phyloP scores from a whole-genome alignment of 37 sponge, comb jelly and placozoan genomes.

The Amphimedon queenslandica region DNA sequence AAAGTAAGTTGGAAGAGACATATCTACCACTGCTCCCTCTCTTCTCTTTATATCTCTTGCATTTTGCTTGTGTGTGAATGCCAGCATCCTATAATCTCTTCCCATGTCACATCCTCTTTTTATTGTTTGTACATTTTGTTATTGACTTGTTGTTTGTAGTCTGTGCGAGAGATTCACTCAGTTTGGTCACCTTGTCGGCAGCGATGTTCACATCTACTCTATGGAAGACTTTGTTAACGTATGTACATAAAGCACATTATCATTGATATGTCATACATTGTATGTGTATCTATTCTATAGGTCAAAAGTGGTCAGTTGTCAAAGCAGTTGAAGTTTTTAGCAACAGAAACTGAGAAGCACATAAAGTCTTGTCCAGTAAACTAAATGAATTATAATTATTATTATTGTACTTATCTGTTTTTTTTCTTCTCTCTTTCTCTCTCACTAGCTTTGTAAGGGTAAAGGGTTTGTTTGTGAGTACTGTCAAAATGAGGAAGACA shows the following conservation, averaged over 20 bases:
- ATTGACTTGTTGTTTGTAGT: background rate
- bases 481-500: constrained; percentile 69
- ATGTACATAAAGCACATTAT: background rate
- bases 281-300: background rate
- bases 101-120: too few relatives aligned
- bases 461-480: constrained; percentile 96
- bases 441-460: constrained; percentile 64
- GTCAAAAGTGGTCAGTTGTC: constrained; percentile 23
- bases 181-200: background rate
- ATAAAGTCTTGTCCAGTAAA: constrained; percentile 44
- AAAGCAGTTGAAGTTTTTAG: constrained; percentile 12
- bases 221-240: constrained; percentile 69
- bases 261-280: background rate
- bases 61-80: too few relatives aligned
- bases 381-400: too few relatives aligned
- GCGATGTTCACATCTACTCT: constrained; percentile 65
- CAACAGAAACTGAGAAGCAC: constrained; percentile 32
- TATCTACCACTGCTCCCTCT: too few relatives aligned
- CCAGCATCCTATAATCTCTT: too few relatives aligned
- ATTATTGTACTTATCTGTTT: too few relatives aligned
- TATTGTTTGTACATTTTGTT: background rate
- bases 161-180: background rate
- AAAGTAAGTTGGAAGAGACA: too few relatives aligned
- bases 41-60: too few relatives aligned
- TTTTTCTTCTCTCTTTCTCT: too few relatives aligned